A percentile compares a stretch with the other conserved stretches of the same genome.
Conservation (phyloP, 2,888 invertebrate species). For the Lysandra coridon region DNA sequence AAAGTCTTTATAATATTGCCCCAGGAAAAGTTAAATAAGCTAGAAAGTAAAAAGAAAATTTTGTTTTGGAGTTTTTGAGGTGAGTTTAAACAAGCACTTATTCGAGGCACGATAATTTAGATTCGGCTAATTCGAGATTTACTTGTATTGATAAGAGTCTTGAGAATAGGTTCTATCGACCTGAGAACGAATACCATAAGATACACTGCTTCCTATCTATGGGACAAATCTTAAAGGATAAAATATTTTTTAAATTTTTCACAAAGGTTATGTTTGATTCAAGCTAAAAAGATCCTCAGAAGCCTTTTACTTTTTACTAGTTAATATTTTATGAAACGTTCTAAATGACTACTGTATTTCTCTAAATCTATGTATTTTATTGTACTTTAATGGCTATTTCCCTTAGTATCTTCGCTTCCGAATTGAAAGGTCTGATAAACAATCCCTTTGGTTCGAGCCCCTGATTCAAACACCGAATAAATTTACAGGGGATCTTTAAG, state of each 20-base stretch:
- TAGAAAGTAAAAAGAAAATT: background rate
- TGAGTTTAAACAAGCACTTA: background rate
- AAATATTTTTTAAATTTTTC: too few species aligned
- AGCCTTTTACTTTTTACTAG: too few species aligned
- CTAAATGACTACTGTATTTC: too few species aligned
- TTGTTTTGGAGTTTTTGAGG: background rate
- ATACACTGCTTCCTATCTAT: too few species aligned
- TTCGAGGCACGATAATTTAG: background rate
- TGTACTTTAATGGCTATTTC: background rate
- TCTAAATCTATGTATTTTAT: too few species aligned
- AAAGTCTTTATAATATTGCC: background rate
- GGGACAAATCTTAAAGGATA: too few species aligned
- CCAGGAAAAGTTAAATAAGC: background rate
- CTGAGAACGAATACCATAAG: too few species aligned
- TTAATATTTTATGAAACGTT: too few species aligned
- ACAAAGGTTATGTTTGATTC: too few species aligned
- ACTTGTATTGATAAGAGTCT: background rate
- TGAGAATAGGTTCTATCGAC: background rate
- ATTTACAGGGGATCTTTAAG: background rate
- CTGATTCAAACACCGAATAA: slow-evolving; percentile 3
- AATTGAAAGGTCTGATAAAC: background rate
- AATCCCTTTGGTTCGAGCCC: background rate
- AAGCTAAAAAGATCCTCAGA: too few species aligned
- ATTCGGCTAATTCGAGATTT: background rate
- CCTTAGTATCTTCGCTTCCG: background rate